Evolutionary conservation across 2,888 invertebrate species (phyloP).

Genomic region (Escarpia spicata): DNA sequence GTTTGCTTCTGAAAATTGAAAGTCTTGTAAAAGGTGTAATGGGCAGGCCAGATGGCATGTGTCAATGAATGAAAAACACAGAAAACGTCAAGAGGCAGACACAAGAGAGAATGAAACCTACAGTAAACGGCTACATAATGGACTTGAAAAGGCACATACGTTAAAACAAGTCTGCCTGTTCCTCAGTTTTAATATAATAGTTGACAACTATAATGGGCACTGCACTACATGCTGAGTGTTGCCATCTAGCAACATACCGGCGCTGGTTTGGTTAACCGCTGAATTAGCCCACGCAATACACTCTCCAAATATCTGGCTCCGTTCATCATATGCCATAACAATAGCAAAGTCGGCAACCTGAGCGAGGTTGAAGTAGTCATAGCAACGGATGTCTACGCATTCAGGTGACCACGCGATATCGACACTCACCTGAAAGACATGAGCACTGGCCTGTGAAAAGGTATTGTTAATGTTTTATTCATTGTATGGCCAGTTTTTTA

Average conservation of each 20-base stretch:
- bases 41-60: no score
- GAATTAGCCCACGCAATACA: slow-evolving; percentile 61
- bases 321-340: slow-evolving; percentile 66
- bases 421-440: slow-evolving; percentile 59
- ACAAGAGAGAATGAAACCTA: no score
- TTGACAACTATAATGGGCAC: neutral
- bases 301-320: slow-evolving; percentile 62
- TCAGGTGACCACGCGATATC: slow-evolving; percentile 66
- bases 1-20: neutral
- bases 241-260: slow-evolving; percentile 43
- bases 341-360: slow-evolving; percentile 61
- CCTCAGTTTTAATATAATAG: neutral
- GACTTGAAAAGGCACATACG: no score
- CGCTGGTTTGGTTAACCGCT: slow-evolving; percentile 43
- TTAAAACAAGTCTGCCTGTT: no score
- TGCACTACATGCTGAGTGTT: neutral
- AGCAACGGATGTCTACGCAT: slow-evolving; percentile 63
- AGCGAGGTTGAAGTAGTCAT: slow-evolving; percentile 61
- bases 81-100: neutral
- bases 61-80: neutral
- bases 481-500: neutral
- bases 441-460: neutral
- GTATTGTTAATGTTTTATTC: neutral
- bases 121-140: no score
- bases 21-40: neutral